Evolutionary conservation across 2,797 vertebrate species (phyloP), one percentile per base, ranked within the genome.

Genomic region (Lophotriccus pileatus): DNA sequence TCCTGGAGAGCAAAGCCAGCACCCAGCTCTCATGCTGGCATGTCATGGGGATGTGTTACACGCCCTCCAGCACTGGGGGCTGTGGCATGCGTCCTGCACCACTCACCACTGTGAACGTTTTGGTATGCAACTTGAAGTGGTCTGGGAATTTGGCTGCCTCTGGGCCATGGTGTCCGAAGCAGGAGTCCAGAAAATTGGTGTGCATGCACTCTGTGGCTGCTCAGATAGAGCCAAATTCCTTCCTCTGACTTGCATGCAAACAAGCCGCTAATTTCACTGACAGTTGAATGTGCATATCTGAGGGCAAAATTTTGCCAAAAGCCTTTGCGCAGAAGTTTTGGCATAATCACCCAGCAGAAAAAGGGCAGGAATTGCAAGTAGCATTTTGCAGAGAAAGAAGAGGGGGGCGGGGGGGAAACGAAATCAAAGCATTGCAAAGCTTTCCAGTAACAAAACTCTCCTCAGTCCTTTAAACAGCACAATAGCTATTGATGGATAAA

Each of bases 401-500:
- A 1, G 10, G 13, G 24, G 2, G 4, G 10, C 1, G 10, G 13
- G 24, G 2, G 4, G 11, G 23, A 7, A 8, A 2, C 50, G 68
- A 87, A 93, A 92, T 81, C 41, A 64, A 95, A 93, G 73, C 1
- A 1, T 62, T 52, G 77, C 74, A 92, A 93, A 90, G 24, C 24
- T 91, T 91, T 70, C 63, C 67, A 62, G 73, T 84, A 74, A 88
- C 36, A 78, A 67, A 89, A 91, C 52, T 74, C 18, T 55, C 85
- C 47, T 55, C 60, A 37, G 60, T 59, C 87, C 50, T 92, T 95
- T 64, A 90, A 90, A 74, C 43, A 64, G 41, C 49, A 95, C 74
- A 84, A 93, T 75, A 62, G 36, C 80, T 84, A 87, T 87, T 90
- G 88, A 93, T 46, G 85, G 60, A 63, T 64, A 63, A 86, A 95